Evolutionary conservation across 2,797 vertebrate genomes (phyloP).

Genomic region (Fratercula arctica): DNA sequence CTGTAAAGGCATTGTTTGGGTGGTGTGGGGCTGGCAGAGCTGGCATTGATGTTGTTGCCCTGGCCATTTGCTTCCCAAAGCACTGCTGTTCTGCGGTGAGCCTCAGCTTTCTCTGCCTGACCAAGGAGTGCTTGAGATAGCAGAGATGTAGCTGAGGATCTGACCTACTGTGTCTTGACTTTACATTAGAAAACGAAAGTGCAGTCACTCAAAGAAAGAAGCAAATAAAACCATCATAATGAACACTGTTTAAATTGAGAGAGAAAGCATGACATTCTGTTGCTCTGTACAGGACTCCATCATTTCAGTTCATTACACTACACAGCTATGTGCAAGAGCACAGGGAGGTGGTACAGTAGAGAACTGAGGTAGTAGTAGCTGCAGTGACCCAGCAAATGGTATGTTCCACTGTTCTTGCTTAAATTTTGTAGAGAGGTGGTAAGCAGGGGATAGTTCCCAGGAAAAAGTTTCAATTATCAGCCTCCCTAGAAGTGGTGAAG

Average conservation of each 20-base stretch:
- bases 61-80: background rate
- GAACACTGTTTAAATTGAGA: background rate
- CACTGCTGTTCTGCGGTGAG: background rate
- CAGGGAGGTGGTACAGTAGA: background rate
- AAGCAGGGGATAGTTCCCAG: background rate
- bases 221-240: background rate
- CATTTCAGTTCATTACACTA: background rate
- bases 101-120: background rate
- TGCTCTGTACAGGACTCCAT: background rate
- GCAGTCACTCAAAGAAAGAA: background rate
- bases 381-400: background rate
- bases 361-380: background rate
- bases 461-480: background rate
- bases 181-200: background rate
- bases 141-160: background rate
- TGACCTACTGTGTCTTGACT: background rate
- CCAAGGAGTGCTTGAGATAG: background rate
- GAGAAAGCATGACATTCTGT: background rate
- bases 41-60: background rate
- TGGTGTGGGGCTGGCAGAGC: background rate
- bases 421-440: background rate
- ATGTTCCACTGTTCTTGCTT: background rate
- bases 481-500: background rate
- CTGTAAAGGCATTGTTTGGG: background rate
- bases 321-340: background rate